These are phyloP conservation scores for Agapornis roseicollis DNA, from an alignment of 2,113 vertebrate genomes.

Conservation along the genomic window DNA sequence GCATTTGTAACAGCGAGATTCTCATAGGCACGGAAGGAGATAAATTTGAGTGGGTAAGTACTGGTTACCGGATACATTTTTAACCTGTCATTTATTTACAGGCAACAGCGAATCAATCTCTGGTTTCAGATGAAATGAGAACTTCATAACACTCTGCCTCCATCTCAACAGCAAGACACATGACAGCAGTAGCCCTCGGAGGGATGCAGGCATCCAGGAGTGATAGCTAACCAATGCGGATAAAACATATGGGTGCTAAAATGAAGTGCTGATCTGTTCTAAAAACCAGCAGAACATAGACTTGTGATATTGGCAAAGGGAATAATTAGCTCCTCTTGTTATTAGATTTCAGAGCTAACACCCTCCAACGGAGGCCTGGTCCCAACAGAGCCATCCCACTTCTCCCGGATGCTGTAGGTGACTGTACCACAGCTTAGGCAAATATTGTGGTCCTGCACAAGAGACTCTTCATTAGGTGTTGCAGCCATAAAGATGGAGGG, in stretches of 20 bases:
- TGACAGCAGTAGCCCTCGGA: background rate
- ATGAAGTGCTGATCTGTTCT: background rate
- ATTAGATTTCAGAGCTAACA: background rate
- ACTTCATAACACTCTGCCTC: background rate
- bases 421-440: background rate
- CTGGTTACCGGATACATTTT: background rate
- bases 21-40: background rate
- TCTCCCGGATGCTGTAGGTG: background rate
- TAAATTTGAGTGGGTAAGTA: background rate
- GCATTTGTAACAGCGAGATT: background rate
- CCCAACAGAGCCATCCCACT: background rate
- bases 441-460: rapidly evolving
- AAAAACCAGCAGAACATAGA: background rate
- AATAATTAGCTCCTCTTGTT: slow-evolving; percentile 10
- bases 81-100: background rate
- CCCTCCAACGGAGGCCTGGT: too few relatives aligned
- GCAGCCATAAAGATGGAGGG: background rate
- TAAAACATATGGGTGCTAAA: background rate
- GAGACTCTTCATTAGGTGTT: background rate
- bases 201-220: background rate
- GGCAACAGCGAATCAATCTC: background rate
- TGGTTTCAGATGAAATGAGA: background rate
- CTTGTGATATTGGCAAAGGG: background rate
- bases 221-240: background rate
- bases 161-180: background rate